Conservation (phyloP, 2,888 invertebrate genomes). For the Hyalella azteca region DNA sequence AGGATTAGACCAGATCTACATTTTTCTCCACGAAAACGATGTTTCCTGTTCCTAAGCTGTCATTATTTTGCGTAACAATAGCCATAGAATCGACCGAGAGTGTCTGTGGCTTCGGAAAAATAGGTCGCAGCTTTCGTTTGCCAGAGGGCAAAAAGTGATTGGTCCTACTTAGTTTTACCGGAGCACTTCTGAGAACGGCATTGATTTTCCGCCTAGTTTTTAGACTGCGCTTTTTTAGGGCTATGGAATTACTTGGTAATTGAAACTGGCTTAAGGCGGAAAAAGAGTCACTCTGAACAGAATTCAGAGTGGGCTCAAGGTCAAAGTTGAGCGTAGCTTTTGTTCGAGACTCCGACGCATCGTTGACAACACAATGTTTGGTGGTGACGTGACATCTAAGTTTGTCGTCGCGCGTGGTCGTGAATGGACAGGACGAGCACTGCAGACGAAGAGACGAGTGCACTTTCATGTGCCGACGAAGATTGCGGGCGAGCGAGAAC, state of each 20-base stretch:
- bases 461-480: slow-evolving; percentile 66
- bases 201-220: neutral
- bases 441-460: slow-evolving; percentile 47
- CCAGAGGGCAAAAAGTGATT: no score
- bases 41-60: no score
- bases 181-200: neutral
- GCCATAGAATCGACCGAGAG: no score
- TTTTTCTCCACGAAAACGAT: no score
- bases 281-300: neutral
- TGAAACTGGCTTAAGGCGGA: neutral
- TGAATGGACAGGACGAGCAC: slow-evolving; percentile 48
- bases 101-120: slow-evolving; percentile 2
- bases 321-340: no score
- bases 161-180: neutral
- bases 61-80: no score
- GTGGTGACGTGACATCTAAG: slow-evolving; percentile 44
- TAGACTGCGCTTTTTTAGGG: neutral
- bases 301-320: no score
- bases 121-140: neutral
- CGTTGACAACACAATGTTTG: slow-evolving; percentile 45
- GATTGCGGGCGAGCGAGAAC: slow-evolving; percentile 68
- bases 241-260: neutral
- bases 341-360: neutral
- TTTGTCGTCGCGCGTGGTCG: slow-evolving; percentile 52
- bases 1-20: no score